Percentiles rank a stretch among this genome's conserved stretches.
These are phyloP conservation scores for Xenopus petersii DNA, from an alignment of 2,797 vertebrate genomes.

Conservation along the genomic window DNA sequence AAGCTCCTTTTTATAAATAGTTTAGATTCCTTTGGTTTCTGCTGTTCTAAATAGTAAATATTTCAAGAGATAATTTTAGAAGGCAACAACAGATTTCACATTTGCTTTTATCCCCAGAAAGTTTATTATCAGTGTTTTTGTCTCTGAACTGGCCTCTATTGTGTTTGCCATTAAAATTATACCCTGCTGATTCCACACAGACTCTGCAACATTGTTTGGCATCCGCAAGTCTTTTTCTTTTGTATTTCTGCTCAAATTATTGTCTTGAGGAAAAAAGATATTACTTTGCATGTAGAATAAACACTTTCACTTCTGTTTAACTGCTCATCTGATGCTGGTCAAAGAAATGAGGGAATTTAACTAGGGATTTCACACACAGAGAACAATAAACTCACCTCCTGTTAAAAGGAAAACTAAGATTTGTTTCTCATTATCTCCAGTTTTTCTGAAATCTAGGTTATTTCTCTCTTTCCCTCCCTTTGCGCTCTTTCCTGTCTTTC, in stretches of 20 bases:
- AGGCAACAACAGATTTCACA: slow-evolving; percentile 14
- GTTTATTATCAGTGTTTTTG: slow-evolving; percentile 11
- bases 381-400: not conserved
- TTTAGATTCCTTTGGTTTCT: no score
- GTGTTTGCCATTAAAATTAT: slow-evolving; percentile 31
- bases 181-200: slow-evolving; percentile 22
- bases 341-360: slow-evolving; percentile 10
- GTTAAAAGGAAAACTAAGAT: slow-evolving; percentile 1
- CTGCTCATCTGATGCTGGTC: slow-evolving; percentile 10
- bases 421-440: not conserved
- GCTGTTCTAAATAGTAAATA: no score
- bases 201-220: slow-evolving; percentile 24
- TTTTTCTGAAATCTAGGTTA: not conserved
- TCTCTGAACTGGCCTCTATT: slow-evolving; percentile 15
- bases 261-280: slow-evolving; percentile 36
- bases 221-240: slow-evolving; percentile 21
- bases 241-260: slow-evolving; percentile 25
- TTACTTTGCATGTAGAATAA: slow-evolving; percentile 31
- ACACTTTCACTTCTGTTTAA: slow-evolving; percentile 29
- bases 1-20: no score
- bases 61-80: no score
- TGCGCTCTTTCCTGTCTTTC: not conserved
- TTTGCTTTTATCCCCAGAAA: slow-evolving; percentile 25
- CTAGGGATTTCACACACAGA: slow-evolving; percentile 11
- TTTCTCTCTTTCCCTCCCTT: not conserved